Conservation (phyloP, 1,140 invertebrate species). For the Bombus confusus region DNA sequence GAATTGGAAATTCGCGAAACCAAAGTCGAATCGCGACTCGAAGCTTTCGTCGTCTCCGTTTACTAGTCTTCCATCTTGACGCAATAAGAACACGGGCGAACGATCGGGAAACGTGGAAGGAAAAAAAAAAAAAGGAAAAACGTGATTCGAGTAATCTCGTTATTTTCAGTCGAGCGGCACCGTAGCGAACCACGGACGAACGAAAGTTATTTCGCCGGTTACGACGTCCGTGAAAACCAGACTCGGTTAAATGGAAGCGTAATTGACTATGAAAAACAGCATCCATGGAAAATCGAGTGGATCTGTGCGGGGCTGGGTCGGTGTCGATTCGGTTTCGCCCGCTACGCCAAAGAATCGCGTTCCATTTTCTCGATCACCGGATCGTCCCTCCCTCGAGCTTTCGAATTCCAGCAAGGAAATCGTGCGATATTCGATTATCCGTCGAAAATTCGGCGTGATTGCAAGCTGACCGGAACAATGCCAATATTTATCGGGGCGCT, state of each 20-base stretch:
- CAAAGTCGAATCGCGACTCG: too few relatives aligned
- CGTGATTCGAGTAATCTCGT: constrained; percentile 22
- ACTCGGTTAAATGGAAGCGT: constrained; percentile 46
- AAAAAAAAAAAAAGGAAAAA: neutral
- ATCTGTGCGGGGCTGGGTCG: neutral
- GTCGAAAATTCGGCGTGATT: neutral
- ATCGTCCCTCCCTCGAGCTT: too few relatives aligned
- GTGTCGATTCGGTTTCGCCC: neutral
- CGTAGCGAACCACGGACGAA: neutral
- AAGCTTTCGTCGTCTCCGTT: too few relatives aligned
- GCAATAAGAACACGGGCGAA: too few relatives aligned
- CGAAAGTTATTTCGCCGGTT: constrained; percentile 19
- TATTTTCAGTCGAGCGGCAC: constrained; percentile 17
- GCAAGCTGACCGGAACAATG: neutral
- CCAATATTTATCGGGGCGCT: constrained; percentile 7
- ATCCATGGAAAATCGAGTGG: constrained; percentile 19
- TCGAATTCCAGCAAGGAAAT: neutral
- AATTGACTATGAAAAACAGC: constrained; percentile 55
- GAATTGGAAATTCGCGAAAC: too few relatives aligned
- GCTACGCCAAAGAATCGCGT: neutral
- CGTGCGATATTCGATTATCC: neutral
- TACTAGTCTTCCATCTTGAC: too few relatives aligned
- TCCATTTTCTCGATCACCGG: neutral
- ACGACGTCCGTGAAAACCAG: neutral
- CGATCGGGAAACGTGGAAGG: too few relatives aligned